Conservation (phyloP, 2,797 vertebrate species). For the Triplophysa yarkandensis region DNA sequence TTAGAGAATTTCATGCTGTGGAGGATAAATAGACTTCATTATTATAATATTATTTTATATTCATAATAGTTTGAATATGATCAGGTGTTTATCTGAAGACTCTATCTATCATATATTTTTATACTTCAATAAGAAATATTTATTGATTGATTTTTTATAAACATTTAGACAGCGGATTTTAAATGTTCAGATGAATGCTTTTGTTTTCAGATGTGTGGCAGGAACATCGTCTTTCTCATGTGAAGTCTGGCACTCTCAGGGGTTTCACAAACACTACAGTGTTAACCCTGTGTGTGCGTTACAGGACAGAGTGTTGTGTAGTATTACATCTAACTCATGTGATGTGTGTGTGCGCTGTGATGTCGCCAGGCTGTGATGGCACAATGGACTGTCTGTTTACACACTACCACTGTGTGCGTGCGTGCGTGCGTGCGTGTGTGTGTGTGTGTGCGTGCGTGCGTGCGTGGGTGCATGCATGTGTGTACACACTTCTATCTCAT, state of each 20-base stretch:
- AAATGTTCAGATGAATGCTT: neutral
- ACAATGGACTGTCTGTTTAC: constrained; percentile 69
- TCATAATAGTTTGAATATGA: no score
- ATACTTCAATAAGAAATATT: no score
- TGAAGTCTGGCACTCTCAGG: constrained; percentile 35
- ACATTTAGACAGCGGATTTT: neutral
- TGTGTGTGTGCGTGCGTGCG: constrained; percentile 54
- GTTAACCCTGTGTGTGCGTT: neutral
- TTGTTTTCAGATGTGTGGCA: constrained; percentile 27
- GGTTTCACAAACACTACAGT: constrained; percentile 7
- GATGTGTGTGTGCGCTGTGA: constrained; percentile 44
- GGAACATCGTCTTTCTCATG: constrained; percentile 22
- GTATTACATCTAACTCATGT: constrained; percentile 49
- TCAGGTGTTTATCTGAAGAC: neutral
- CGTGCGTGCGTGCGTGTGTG: constrained; percentile 45
- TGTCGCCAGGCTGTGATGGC: constrained; percentile 26
- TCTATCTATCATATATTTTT: neutral
- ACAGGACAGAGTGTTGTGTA: neutral
- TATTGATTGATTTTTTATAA: no score
- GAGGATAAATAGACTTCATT: no score
- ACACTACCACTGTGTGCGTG: constrained; percentile 52
- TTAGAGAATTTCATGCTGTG: neutral
- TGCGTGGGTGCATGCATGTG: neutral
- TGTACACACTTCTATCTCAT: constrained; percentile 2
- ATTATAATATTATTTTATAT: no score